These are phyloP conservation scores for Smithornis capensis DNA, from an alignment of 2,113 vertebrate species.

Conservation along the genomic window DNA sequence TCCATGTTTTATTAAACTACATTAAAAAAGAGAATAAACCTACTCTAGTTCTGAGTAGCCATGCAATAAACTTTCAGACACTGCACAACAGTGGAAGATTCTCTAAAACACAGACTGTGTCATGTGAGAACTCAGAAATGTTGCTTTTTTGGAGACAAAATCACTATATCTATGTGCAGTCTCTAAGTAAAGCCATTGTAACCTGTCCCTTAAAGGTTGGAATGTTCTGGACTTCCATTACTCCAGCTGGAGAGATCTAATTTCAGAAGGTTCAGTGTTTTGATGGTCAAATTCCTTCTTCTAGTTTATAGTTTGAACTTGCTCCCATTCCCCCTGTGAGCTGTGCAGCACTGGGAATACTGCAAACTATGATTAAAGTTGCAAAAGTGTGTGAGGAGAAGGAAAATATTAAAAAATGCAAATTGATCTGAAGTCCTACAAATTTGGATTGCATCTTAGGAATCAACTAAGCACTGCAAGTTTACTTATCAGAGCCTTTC, in stretches of 20 bases:
- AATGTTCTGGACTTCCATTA: not conserved
- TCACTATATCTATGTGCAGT: accelerated
- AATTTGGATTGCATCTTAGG: not conserved
- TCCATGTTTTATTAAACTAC: not conserved
- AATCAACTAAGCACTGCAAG: not conserved
- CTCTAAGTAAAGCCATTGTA: not conserved
- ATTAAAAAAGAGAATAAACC: not conserved
- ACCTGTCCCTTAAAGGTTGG: not conserved
- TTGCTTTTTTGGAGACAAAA: not conserved
- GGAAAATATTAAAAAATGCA: not conserved
- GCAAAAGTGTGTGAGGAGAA: not conserved
- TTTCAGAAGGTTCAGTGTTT: not conserved
- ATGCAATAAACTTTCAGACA: not conserved
- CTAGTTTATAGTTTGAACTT: not conserved
- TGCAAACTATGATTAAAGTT: not conserved
- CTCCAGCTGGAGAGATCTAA: not conserved
- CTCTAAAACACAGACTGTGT: not conserved
- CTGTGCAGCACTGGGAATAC: not conserved
- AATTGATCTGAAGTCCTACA: not conserved
- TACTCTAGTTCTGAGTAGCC: not conserved
- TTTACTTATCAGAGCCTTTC: not conserved
- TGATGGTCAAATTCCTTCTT: not conserved
- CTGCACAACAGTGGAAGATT: not conserved
- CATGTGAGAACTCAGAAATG: not conserved
- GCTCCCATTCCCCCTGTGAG: not conserved